A percentile compares a stretch with the other conserved stretches of the same genome.
These are phyloP conservation scores for Acrobasis consociella DNA, from an alignment of 2,888 invertebrate species.

Conservation along the genomic window DNA sequence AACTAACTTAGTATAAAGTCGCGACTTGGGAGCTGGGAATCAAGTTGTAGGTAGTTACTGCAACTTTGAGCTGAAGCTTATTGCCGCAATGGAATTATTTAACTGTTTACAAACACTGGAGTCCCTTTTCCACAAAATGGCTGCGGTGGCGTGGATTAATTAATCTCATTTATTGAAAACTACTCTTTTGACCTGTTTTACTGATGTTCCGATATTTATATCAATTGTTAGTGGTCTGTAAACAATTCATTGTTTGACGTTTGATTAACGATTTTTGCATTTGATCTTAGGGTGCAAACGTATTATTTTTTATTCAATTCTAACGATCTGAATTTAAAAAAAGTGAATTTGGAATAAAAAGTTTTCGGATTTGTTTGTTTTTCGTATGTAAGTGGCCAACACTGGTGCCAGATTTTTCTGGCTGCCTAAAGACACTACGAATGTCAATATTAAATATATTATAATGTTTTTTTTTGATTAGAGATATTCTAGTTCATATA, in stretches of 20 bases:
- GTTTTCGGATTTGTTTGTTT: too few relatives aligned
- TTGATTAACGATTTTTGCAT: not conserved
- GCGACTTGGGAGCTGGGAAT: constrained; percentile 52
- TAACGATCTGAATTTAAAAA: too few relatives aligned
- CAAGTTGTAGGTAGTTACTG: constrained; percentile 56
- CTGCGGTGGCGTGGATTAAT: constrained; percentile 13
- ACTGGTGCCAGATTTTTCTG: too few relatives aligned
- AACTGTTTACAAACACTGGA: constrained; percentile 42
- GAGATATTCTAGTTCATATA: too few relatives aligned
- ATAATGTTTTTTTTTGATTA: too few relatives aligned
- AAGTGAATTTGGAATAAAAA: too few relatives aligned
- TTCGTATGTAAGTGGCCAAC: too few relatives aligned
- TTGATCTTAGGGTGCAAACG: too few relatives aligned
- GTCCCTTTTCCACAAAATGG: constrained; percentile 19
- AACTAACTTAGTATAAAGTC: constrained; percentile 51
- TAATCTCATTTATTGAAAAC: constrained; percentile 17
- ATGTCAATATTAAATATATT: too few relatives aligned
- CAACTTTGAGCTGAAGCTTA: constrained; percentile 51
- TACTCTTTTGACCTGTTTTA: constrained; percentile 5
- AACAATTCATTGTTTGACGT: not conserved
- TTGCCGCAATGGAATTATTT: constrained; percentile 43
- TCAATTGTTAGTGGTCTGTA: not conserved
- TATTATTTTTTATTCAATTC: too few relatives aligned
- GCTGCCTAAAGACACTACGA: too few relatives aligned
- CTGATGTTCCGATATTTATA: not conserved